These are phyloP conservation scores for Onychostruthus taczanowskii DNA, from an alignment of 2,113 vertebrate genomes.

Conservation along the genomic window DNA sequence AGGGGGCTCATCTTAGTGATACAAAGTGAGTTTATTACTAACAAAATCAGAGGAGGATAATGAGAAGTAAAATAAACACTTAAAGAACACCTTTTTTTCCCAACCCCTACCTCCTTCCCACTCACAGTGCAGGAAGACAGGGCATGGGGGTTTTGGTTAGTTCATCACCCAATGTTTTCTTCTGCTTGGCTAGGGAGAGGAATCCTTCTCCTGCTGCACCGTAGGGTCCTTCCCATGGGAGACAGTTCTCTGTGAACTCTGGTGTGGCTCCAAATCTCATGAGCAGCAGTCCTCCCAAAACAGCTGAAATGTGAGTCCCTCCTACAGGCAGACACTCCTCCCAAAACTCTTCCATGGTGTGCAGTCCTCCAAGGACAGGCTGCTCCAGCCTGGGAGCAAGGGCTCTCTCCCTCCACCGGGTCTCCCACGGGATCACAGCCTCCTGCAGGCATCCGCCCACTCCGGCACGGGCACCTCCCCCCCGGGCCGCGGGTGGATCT, in stretches of 20 bases:
- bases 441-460: neutral
- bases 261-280: rapidly evolving
- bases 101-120: neutral
- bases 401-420: rapidly evolving
- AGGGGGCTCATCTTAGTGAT: neutral
- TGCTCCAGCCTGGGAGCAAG: neutral
- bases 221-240: neutral
- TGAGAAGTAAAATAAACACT: neutral
- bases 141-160: neutral
- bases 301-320: neutral
- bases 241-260: neutral
- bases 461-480: rapidly evolving
- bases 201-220: neutral
- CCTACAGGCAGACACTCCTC: rapidly evolving
- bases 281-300: neutral
- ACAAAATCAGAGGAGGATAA: neutral
- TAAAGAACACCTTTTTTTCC: neutral
- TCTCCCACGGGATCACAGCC: neutral
- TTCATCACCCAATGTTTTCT: neutral
- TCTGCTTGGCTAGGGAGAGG: neutral
- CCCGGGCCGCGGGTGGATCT: rapidly evolving
- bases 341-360: neutral
- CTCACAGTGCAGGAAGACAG: neutral
- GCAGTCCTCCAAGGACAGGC: neutral
- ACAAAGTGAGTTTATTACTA: neutral